Percentiles rank a stretch among this genome's conserved stretches.
These are phyloP conservation scores for Scytalopus superciliaris DNA, from an alignment of 2,113 vertebrate species.

Conservation along the genomic window DNA sequence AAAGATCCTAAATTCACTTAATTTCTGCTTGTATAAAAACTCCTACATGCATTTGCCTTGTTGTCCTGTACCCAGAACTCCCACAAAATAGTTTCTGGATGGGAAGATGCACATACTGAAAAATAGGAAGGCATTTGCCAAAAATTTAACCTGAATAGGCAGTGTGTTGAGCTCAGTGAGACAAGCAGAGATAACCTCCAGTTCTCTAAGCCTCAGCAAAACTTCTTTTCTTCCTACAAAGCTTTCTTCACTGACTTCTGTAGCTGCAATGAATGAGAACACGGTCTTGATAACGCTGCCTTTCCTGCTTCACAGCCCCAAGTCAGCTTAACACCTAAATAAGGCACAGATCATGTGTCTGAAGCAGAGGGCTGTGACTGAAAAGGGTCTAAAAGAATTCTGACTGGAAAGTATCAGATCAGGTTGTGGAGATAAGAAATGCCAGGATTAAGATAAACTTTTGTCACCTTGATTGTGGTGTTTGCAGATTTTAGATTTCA, in stretches of 20 bases:
- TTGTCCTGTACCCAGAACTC: background rate
- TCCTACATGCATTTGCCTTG: background rate
- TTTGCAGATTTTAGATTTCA: background rate
- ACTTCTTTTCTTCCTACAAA: background rate
- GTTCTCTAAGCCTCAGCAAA: background rate
- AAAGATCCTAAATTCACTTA: background rate
- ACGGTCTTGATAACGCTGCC: fast-evolving
- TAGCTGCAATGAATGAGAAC: background rate
- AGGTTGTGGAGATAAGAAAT: background rate
- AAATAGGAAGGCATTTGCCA: background rate
- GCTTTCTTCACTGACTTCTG: background rate
- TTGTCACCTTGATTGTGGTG: background rate
- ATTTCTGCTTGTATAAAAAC: background rate
- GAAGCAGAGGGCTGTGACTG: background rate
- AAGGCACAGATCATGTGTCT: background rate
- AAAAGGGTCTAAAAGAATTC: background rate
- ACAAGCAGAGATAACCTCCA: background rate
- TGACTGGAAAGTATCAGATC: background rate
- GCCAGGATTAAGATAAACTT: background rate
- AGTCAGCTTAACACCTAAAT: background rate
- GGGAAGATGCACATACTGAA: background rate
- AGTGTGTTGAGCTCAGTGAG: background rate
- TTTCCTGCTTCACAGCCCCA: background rate
- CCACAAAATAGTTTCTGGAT: background rate
- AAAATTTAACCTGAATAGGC: background rate